A percentile compares a stretch with the other conserved stretches of the same genome.
These are phyloP conservation scores for Falco punctatus DNA, from an alignment of 2,113 vertebrate genomes.

Conservation along the genomic window DNA sequence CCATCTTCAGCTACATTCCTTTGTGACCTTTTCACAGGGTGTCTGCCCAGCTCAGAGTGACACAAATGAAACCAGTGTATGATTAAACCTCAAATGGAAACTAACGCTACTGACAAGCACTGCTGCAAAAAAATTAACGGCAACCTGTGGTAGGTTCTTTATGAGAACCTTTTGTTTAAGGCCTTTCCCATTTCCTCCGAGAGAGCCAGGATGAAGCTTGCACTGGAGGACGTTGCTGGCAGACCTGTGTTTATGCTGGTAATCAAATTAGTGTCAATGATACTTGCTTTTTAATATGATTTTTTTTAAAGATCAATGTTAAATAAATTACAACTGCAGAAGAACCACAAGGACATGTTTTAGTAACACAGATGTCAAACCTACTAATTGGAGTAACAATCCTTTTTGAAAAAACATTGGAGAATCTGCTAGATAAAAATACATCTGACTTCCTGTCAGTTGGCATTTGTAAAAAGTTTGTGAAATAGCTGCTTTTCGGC, in stretches of 20 bases:
- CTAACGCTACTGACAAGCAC: slow-evolving; percentile 25
- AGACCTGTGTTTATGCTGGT: slow-evolving; percentile 35
- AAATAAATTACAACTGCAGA: slow-evolving; percentile 6
- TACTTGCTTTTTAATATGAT: neutral
- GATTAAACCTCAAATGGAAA: slow-evolving; percentile 45
- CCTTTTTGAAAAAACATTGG: neutral
- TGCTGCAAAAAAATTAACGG: slow-evolving; percentile 13
- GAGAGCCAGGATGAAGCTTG: slow-evolving; percentile 3
- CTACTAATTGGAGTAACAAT: neutral
- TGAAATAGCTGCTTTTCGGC: neutral
- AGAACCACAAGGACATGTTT: neutral
- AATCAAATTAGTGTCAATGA: neutral
- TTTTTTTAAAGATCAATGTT: neutral
- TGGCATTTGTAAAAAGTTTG: neutral
- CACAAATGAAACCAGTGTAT: slow-evolving; percentile 40
- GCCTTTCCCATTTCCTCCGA: slow-evolving; percentile 24
- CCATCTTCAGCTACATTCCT: slow-evolving; percentile 26
- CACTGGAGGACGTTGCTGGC: slow-evolving; percentile 14
- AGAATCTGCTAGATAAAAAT: neutral
- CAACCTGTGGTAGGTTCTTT: slow-evolving; percentile 31
- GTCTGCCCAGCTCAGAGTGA: slow-evolving; percentile 53
- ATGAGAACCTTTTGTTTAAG: slow-evolving; percentile 35
- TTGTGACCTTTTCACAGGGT: slow-evolving; percentile 60
- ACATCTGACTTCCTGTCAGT: neutral
- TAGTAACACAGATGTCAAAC: neutral